A percentile compares a stretch with the other conserved stretches of the same genome.
These are phyloP conservation scores for Catocala nupta DNA, from an alignment of 2,888 invertebrate genomes.

Conservation along the genomic window DNA sequence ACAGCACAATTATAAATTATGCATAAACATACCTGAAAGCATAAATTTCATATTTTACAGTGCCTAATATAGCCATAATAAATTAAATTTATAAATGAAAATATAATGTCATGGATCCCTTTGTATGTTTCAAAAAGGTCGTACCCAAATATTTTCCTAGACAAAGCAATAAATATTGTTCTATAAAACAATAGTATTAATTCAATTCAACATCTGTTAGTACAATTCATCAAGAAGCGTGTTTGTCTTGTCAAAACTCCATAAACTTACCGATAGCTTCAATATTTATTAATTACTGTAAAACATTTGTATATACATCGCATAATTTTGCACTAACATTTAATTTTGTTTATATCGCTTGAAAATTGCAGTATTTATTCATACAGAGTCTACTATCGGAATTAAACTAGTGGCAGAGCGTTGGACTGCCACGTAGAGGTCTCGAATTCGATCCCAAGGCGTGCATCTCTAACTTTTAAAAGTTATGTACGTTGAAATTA, in stretches of 20 bases:
- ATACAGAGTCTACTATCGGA: too few species aligned
- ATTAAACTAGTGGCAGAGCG: too few species aligned
- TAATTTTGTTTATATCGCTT: slow-evolving; percentile 1
- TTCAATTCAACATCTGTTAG: slow-evolving; percentile 43
- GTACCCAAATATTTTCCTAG: slow-evolving; percentile 4
- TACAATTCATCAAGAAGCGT: slow-evolving; percentile 31
- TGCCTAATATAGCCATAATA: too few species aligned
- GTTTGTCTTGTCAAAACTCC: slow-evolving; percentile 40
- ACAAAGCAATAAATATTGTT: slow-evolving; percentile 15
- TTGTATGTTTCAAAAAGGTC: background rate
- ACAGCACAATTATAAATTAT: too few species aligned
- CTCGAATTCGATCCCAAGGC: too few species aligned
- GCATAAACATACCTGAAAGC: too few species aligned
- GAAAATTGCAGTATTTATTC: background rate
- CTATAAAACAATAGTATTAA: slow-evolving; percentile 44
- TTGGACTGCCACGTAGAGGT: too few species aligned
- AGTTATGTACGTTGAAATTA: too few species aligned
- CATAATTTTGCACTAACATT: background rate
- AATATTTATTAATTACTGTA: slow-evolving; percentile 34
- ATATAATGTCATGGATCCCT: too few species aligned
- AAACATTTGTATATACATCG: slow-evolving; percentile 21
- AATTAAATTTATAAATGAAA: too few species aligned
- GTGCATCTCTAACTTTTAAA: too few species aligned
- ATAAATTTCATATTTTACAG: too few species aligned
- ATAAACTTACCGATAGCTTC: slow-evolving; percentile 21